These are phyloP conservation scores for Arion vulgaris DNA, from an alignment of 1,140 invertebrate species.

Conservation along the genomic window DNA sequence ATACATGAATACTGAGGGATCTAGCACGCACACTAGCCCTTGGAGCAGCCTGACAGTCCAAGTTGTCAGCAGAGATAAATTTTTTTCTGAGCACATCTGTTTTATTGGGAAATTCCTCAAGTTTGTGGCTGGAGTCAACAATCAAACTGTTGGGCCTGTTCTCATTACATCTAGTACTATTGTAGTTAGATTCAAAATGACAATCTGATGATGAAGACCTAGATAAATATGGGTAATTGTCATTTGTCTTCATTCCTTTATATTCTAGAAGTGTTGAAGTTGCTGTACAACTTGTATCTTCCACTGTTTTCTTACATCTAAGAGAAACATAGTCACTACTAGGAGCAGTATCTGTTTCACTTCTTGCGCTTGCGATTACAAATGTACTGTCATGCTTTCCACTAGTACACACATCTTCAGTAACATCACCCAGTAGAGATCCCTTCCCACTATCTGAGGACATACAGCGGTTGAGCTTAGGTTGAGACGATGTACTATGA, in stretches of 20 bases:
- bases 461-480: slow-evolving; percentile 36
- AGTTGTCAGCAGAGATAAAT: slow-evolving; percentile 47
- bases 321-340: not conserved
- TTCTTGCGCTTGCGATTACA: not conserved
- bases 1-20: slow-evolving; percentile 56
- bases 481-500: slow-evolving; percentile 41
- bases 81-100: slow-evolving; percentile 26
- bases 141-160: not conserved
- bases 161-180: not conserved
- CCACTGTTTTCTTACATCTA: not conserved
- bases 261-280: no score
- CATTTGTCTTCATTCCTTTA: not conserved
- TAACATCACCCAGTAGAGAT: slow-evolving; percentile 50
- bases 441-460: slow-evolving; percentile 63
- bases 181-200: no score
- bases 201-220: no score
- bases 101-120: no score
- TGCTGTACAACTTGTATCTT: no score
- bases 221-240: not conserved
- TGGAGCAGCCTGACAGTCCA: slow-evolving; percentile 26
- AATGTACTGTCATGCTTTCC: not conserved
- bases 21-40: slow-evolving; percentile 40
- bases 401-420: not conserved
- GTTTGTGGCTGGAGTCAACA: not conserved
- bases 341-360: not conserved